Evolutionary conservation across 2,113 vertebrate genomes (phyloP), one percentile per base, ranked within the genome.

Genomic region (Elephas maximus): DNA sequence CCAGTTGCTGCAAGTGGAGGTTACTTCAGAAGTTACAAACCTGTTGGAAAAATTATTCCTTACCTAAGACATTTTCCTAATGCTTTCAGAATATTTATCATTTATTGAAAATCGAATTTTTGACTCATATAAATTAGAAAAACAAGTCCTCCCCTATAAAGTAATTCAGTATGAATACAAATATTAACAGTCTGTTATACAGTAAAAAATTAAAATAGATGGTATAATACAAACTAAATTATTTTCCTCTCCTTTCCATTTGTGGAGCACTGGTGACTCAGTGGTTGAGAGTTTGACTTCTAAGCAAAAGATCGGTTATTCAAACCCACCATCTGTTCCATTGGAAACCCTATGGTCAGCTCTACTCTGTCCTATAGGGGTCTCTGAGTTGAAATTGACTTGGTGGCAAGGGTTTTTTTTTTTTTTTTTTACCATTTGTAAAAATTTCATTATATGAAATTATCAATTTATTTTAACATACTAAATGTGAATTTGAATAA

Each of bases 111-210:
- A 84, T 7, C 14, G 88, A 77, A 85, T 67, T 26, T 18, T 8
- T 41, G 44, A n/a, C 73, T 79, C 5, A 78, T 30, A 73, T 65
- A 41, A 48, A 87, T 87, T 78, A 44, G 48, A 53, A 96, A 97
- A 77, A 74, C 2, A 71, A 96, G 57, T 76, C 20, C 4, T 78
- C 5, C 63, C 10, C 51, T 82, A 21, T 10, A 60, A 15, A 65
- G 6, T 37, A 45, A 83, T 79, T 93, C 37, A 93, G 5, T 30
- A 91, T 87, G 11, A 37, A 86, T 28, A 21, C 1, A 73, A 83
- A 80, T 37, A 12, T 45, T 44, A 93, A 92, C 15, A 62, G 8
- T 44, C 37, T 74, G 0, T 53, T 20, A 65, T 44, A 71, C 5
- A 63, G 20, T 62, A 10, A 90, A 89, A 18, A 82, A 90, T 74